phyloP scores from a whole-genome alignment of 2,888 invertebrate species.

The Protonemura montana region DNA sequence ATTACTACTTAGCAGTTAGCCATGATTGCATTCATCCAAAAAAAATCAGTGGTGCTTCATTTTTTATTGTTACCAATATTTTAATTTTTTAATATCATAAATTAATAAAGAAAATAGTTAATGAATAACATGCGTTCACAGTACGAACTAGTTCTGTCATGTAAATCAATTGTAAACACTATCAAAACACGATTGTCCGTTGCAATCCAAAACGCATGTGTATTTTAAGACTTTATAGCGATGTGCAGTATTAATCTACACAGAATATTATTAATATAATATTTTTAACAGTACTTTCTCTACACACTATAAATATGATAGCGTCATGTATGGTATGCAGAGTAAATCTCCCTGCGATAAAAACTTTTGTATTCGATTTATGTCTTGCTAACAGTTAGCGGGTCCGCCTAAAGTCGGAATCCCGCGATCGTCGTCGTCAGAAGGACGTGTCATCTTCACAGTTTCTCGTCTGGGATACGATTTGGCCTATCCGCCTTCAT shows the following conservation, averaged over 20 bases:
- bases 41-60: constrained; percentile 51
- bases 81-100: constrained; percentile 48
- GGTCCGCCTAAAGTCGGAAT: neutral
- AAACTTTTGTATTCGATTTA: constrained; percentile 17
- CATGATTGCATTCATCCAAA: constrained; percentile 50
- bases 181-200: constrained; percentile 36
- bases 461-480: neutral
- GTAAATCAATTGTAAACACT: constrained; percentile 29
- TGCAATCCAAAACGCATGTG: constrained; percentile 34
- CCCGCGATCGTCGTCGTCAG: too few species aligned
- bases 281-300: constrained; percentile 48
- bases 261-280: constrained; percentile 49
- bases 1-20: constrained; percentile 45
- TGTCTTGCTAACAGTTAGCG: constrained; percentile 10
- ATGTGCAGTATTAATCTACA: constrained; percentile 51
- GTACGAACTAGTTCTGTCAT: constrained; percentile 46
- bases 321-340: constrained; percentile 49
- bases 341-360: constrained; percentile 43
- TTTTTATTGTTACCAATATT: constrained; percentile 51
- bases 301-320: constrained; percentile 43
- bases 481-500: neutral
- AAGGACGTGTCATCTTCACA: neutral
- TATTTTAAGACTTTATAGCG: constrained; percentile 44
- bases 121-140: constrained; percentile 45
- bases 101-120: constrained; percentile 49